Evolutionary conservation across 2,888 invertebrate genomes (phyloP), one percentile per base, ranked within the genome.

Genomic region (Rotaria magnacalcarata): DNA sequence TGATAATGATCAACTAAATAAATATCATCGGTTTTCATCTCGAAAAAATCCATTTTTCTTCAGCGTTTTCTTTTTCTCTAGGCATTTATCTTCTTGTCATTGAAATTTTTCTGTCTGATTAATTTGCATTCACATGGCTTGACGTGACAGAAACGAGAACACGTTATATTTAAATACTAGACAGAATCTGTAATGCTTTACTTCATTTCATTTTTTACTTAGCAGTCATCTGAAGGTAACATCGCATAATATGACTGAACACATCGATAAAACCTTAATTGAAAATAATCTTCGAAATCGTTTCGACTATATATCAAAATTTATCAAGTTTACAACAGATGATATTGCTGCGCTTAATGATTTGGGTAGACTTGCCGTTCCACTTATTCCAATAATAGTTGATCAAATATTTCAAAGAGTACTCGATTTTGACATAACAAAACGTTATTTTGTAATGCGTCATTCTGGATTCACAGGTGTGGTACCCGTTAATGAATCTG

Each of bases 261-360:
- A 27, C 3, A 14, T 60, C 3, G 27, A 60, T 14, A n/a, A 50
- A n/a, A 85, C 7, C n/a, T 54, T 47, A 7, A 2, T 21, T 54
- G 84, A 85, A 43, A 21, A 21, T 43, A 43, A 24, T 80, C 47
- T 80, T 80, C 80, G 47, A 24, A 27, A 58, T 84, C 85, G 84
- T 84, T 84, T 85, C n/a, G 80, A 84, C 14, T 85, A 84, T 16
- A 27, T 56, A 56, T 80, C 85, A 47, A 85, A 84, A 47, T 43
- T 85, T 84, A 21, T 41, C 16, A 24, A 43, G 11, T 43, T 43
- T 24, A 43, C 80, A 21, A 8, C 4, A 21, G 47, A 80, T 80
- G 80, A 80, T 41, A 43, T 80, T 7, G 80, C 41, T 10, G 43
- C 21, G 8, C n/a, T 80, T 43, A 80, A 43, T 10, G 8, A 16